phyloP scores from a whole-genome alignment of 2,797 vertebrate species.

The Botia almorhae region DNA sequence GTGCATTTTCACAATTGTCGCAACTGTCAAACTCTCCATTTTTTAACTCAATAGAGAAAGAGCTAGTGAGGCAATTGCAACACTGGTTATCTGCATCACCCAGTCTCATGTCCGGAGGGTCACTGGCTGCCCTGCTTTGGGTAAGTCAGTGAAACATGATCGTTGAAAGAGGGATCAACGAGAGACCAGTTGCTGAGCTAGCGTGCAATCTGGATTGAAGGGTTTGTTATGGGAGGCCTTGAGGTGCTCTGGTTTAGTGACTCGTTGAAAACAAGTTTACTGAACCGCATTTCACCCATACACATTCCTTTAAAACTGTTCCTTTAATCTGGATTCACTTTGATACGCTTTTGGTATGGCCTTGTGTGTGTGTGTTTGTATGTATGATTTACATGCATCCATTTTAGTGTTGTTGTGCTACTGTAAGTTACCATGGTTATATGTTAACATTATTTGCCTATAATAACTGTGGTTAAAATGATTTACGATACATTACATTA shows the following conservation, averaged over 20 bases:
- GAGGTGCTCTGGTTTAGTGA: conserved; percentile 38
- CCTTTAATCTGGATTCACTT: background rate
- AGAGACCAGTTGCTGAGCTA: background rate
- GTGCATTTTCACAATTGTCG: background rate
- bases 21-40: background rate
- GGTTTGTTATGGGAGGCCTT: conserved; percentile 3
- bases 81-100: background rate
- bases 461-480: background rate
- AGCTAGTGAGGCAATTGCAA: background rate
- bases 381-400: background rate
- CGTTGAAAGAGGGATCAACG: background rate
- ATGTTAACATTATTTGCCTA: background rate
- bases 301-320: conserved; percentile 9
- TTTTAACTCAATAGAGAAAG: background rate
- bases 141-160: conserved; percentile 7
- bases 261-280: conserved; percentile 28
- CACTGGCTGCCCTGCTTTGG: conserved; percentile 1
- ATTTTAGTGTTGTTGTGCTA: background rate
- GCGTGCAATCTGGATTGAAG: conserved; percentile 1
- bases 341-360: background rate
- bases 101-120: background rate
- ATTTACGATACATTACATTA: background rate
- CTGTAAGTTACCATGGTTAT: background rate
- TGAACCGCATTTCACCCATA: conserved; percentile 18
- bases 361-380: background rate